These are phyloP conservation scores for Haliclona indistincta DNA, from an alignment of 37 sponge, comb jelly and placozoan genomes.

Conservation along the genomic window DNA sequence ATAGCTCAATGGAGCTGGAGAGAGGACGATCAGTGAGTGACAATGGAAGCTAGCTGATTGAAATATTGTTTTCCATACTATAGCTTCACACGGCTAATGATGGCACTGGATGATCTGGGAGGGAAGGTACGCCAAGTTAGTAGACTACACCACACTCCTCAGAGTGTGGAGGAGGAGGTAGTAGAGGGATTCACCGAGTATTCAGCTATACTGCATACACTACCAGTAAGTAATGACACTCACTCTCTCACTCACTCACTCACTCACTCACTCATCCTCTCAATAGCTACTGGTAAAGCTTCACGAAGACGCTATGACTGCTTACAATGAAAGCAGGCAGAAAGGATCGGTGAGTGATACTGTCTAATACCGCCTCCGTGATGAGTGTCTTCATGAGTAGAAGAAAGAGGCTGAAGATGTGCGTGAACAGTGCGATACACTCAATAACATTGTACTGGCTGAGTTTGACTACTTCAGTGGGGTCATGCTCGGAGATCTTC, in stretches of 20 bases:
- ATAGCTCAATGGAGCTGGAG: slow-evolving; percentile 40
- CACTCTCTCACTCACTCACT: too few species aligned
- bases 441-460: slow-evolving; percentile 81
- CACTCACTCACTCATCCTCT: too few species aligned
- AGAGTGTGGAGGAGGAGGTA: slow-evolving; percentile 47
- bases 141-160: slow-evolving; percentile 19
- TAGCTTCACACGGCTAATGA: slow-evolving; percentile 54
- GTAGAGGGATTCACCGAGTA: slow-evolving; percentile 51
- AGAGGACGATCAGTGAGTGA: slow-evolving; percentile 13
- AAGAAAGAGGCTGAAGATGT: slow-evolving; percentile 78
- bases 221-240: too few species aligned
- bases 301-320: slow-evolving; percentile 79
- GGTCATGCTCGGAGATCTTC: slow-evolving; percentile 50
- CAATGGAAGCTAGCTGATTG: not conserved
- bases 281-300: slow-evolving; percentile 66
- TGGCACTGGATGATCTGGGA: slow-evolving; percentile 46
- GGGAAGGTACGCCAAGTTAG: slow-evolving; percentile 25
- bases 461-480: slow-evolving; percentile 80
- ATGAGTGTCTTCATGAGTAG: slow-evolving; percentile 16
- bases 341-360: slow-evolving; percentile 62
- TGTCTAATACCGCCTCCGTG: not conserved
- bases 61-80: not conserved
- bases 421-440: slow-evolving; percentile 67
- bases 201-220: slow-evolving; percentile 63
- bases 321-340: slow-evolving; percentile 66